These are phyloP conservation scores for Drosophila formosana DNA, from an alignment of 2,888 invertebrate genomes.

Conservation along the genomic window DNA sequence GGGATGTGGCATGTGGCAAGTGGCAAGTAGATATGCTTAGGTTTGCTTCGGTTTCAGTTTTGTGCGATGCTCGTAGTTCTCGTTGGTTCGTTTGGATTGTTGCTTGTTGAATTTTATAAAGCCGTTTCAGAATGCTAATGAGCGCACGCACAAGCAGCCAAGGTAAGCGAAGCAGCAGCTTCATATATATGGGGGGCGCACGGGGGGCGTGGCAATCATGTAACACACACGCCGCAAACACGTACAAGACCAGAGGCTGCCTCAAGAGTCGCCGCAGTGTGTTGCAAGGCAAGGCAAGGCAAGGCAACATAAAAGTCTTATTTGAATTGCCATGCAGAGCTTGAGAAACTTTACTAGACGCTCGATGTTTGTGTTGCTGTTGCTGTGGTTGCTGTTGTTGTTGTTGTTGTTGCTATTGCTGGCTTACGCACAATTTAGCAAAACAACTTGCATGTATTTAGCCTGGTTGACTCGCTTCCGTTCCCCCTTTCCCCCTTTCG, in stretches of 20 bases:
- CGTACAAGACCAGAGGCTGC: slow-evolving; percentile 53
- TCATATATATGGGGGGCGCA: background rate
- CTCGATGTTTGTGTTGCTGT: slow-evolving; percentile 29
- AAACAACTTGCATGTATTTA: slow-evolving; percentile 79
- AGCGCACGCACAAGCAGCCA: slow-evolving; percentile 79
- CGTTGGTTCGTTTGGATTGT: slow-evolving; percentile 61
- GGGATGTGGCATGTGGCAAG: background rate
- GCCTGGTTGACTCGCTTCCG: slow-evolving; percentile 47
- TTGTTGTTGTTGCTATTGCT: slow-evolving; percentile 44
- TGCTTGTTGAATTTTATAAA: slow-evolving; percentile 81
- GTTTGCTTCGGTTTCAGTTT: slow-evolving; percentile 21
- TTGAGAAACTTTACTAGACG: slow-evolving; percentile 67
- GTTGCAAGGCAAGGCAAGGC: slow-evolving; percentile 40
- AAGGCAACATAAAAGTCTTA: slow-evolving; percentile 77
- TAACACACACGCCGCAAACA: slow-evolving; percentile 77
- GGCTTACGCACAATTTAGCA: slow-evolving; percentile 81
- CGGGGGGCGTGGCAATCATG: slow-evolving; percentile 69
- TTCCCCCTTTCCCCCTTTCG: background rate
- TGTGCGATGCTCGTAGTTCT: slow-evolving; percentile 12
- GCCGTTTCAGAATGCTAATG: slow-evolving; percentile 82
- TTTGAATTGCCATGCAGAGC: slow-evolving; percentile 78
- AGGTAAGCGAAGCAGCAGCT: slow-evolving; percentile 60
- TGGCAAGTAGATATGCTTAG: slow-evolving; percentile 13
- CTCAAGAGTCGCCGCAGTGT: slow-evolving; percentile 53
- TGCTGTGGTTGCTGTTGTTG: slow-evolving; percentile 11